Percentiles rank a stretch among this genome's conserved stretches.
phyloP scores from a whole-genome alignment of 35 echinoderm and acorn worm genomes.

The Ophiothrix spiculata region DNA sequence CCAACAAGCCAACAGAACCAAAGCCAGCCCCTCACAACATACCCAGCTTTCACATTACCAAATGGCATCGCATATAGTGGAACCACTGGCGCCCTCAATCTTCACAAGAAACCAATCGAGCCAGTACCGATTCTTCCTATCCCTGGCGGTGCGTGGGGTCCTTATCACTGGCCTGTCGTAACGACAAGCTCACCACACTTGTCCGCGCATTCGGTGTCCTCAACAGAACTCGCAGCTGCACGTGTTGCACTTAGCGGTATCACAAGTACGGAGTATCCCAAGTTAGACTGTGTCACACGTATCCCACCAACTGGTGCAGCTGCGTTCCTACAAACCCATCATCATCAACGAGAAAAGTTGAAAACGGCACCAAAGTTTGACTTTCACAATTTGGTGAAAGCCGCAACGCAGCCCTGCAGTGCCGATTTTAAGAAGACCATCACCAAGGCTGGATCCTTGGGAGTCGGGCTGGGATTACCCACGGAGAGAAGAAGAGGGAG shows the following conservation, averaged over 20 bases:
- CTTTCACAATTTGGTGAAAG: slow-evolving; percentile 81
- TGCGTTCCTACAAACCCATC: background rate
- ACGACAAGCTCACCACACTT: background rate
- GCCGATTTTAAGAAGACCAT: slow-evolving; percentile 57
- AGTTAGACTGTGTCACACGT: slow-evolving; percentile 11
- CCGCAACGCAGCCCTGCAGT: slow-evolving; percentile 83
- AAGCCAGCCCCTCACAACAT: slow-evolving; percentile 14
- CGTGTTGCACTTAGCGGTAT: slow-evolving; percentile 14
- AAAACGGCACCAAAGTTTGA: slow-evolving; percentile 90
- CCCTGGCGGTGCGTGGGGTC: background rate
- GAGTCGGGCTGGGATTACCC: background rate
- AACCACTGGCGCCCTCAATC: slow-evolving; percentile 18
- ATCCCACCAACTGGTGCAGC: background rate
- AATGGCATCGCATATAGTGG: background rate
- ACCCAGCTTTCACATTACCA: background rate
- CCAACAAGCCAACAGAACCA: slow-evolving; percentile 77
- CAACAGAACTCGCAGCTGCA: slow-evolving; percentile 8
- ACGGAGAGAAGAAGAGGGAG: slow-evolving; percentile 71
- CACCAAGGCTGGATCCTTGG: background rate
- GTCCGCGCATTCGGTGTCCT: slow-evolving; percentile 7
- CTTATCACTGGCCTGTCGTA: slow-evolving; percentile 1
- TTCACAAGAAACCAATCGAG: slow-evolving; percentile 23
- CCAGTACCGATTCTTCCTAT: slow-evolving; percentile 43
- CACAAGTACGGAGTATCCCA: slow-evolving; percentile 11
- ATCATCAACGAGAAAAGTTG: slow-evolving; percentile 5